Percentiles rank a stretch among this genome's conserved stretches.
Conservation (phyloP, 2,797 vertebrate species). For the Coregonus ussuriensis region DNA sequence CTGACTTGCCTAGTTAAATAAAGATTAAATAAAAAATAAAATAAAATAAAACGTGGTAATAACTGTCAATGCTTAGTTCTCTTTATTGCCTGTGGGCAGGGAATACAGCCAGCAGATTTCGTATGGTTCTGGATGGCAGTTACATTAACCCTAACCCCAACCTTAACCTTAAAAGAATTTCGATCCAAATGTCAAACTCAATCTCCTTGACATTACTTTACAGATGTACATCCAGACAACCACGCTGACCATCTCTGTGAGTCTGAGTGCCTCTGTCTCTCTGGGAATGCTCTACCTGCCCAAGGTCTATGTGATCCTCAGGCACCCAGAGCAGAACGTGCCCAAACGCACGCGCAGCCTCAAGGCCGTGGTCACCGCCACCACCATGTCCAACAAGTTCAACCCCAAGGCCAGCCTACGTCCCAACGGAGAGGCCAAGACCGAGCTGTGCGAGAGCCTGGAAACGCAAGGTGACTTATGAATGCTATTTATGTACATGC, state of each 20-base stretch:
- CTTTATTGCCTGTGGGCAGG: background rate
- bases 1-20: too few relatives aligned
- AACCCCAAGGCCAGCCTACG: constrained; percentile 93
- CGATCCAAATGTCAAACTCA: background rate
- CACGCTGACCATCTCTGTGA: constrained; percentile 96
- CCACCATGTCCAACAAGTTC: constrained; percentile 99
- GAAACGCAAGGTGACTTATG: constrained; percentile 89
- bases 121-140: background rate
- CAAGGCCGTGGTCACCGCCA: constrained; percentile 94
- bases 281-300: constrained; percentile 99
- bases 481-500: background rate
- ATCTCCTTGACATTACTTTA: constrained; percentile 18
- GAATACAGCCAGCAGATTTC: background rate
- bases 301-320: constrained; percentile 97
- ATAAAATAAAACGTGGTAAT: background rate
- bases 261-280: constrained; percentile 97
- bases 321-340: constrained; percentile 98
- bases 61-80: background rate
- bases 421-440: constrained; percentile 97
- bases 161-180: background rate
- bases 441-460: constrained; percentile 94
- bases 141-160: background rate
- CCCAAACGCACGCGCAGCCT: constrained; percentile 97
- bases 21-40: too few relatives aligned
- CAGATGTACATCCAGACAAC: constrained; percentile 99